These are phyloP conservation scores for Leuciscus idus DNA, from an alignment of 2,113 vertebrate species.

Conservation along the genomic window DNA sequence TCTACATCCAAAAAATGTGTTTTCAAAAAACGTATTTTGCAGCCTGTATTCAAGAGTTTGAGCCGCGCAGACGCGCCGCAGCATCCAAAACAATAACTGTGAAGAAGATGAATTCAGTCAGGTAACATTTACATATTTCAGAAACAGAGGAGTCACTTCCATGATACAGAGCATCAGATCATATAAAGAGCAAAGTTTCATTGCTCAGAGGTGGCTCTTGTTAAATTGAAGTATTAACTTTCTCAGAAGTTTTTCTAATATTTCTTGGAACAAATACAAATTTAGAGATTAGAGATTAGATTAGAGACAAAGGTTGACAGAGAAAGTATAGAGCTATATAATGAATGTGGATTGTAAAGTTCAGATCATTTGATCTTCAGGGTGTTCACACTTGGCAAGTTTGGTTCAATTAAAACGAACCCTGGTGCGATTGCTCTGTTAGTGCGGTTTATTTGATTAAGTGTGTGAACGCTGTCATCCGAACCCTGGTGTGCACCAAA, in stretches of 20 bases:
- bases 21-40: slow-evolving; percentile 21
- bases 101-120: slow-evolving; percentile 21
- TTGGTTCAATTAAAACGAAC: no score
- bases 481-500: no score
- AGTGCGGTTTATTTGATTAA: background rate
- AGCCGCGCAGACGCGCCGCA: background rate
- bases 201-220: background rate
- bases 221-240: background rate
- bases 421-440: no score
- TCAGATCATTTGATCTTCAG: no score
- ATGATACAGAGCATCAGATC: background rate
- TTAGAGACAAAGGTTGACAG: background rate
- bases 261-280: background rate
- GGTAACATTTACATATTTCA: background rate
- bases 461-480: no score
- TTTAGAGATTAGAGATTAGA: background rate
- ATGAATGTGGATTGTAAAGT: background rate
- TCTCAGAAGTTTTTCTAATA: background rate
- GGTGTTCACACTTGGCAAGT: no score
- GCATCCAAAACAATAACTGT: slow-evolving; percentile 9
- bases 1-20: slow-evolving; percentile 28
- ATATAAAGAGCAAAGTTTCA: background rate
- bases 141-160: background rate
- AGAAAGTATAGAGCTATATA: background rate
- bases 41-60: background rate